phyloP scores from a whole-genome alignment of 2,888 invertebrate species.

The Drosophila neoperkinsi region DNA sequence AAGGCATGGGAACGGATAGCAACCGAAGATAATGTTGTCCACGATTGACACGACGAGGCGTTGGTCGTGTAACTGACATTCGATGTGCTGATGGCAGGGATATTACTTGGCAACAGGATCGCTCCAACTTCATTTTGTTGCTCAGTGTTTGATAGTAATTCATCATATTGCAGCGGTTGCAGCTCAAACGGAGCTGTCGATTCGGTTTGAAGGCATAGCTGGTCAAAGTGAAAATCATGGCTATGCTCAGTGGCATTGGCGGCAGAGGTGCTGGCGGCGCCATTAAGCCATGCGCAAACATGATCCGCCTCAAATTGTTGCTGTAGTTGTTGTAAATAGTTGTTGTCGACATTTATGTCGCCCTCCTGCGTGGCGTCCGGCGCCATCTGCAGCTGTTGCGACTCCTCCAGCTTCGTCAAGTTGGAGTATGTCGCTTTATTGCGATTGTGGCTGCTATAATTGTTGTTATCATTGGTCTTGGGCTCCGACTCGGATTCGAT shows the following conservation, averaged over 20 bases:
- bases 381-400: constrained; percentile 7
- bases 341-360: neutral
- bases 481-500: neutral
- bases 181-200: constrained; percentile 82
- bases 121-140: neutral
- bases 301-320: constrained; percentile 37
- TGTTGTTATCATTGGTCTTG: constrained; percentile 40
- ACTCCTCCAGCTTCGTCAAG: neutral
- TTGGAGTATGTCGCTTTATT: constrained; percentile 6
- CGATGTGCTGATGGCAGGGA: neutral
- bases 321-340: neutral
- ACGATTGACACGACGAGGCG: constrained; percentile 46
- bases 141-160: neutral
- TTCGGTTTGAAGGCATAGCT: constrained; percentile 67
- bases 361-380: constrained; percentile 32
- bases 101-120: neutral
- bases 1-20: constrained; percentile 37
- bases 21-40: constrained; percentile 31
- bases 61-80: constrained; percentile 30
- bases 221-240: constrained; percentile 65
- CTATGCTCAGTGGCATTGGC: constrained; percentile 1
- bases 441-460: neutral
- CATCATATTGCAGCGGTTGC: constrained; percentile 54
- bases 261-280: neutral
- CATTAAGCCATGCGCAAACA: constrained; percentile 22